These are phyloP conservation scores for Toxotes lorentzi DNA, from an alignment of 2,797 vertebrate genomes.

Conservation along the genomic window DNA sequence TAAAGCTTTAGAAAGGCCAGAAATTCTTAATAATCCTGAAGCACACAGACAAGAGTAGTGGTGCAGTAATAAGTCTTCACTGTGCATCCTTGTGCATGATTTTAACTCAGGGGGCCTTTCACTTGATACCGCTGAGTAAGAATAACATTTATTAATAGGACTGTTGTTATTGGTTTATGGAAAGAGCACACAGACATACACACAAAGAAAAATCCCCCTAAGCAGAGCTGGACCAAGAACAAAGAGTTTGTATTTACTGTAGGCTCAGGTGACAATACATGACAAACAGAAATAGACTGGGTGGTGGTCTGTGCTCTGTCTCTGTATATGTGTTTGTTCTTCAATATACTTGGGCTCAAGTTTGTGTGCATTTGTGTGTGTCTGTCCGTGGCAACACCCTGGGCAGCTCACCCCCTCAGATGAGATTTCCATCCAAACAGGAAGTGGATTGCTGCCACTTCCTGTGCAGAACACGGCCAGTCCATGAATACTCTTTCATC, in stretches of 20 bases:
- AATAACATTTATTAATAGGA: slow-evolving; percentile 55
- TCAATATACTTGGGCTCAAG: slow-evolving; percentile 53
- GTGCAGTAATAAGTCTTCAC: neutral
- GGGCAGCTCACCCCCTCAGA: slow-evolving; percentile 86
- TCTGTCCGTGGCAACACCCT: slow-evolving; percentile 67
- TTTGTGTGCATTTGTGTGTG: slow-evolving; percentile 48
- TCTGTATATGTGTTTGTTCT: slow-evolving; percentile 38
- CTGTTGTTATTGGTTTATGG: slow-evolving; percentile 56
- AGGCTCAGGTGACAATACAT: slow-evolving; percentile 82
- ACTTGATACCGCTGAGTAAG: slow-evolving; percentile 46
- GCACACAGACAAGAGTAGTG: neutral
- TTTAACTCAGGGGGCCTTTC: slow-evolving; percentile 26
- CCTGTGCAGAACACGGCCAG: slow-evolving; percentile 86
- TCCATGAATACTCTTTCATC: slow-evolving; percentile 52
- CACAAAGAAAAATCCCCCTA: slow-evolving; percentile 48
- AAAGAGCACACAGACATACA: slow-evolving; percentile 16
- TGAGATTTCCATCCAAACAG: slow-evolving; percentile 91
- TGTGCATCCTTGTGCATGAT: neutral
- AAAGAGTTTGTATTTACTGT: slow-evolving; percentile 76
- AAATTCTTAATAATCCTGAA: neutral
- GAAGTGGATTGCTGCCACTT: slow-evolving; percentile 94
- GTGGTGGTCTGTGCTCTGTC: slow-evolving; percentile 67
- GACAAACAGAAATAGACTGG: slow-evolving; percentile 82
- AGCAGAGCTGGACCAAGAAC: slow-evolving; percentile 66
- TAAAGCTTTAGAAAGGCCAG: neutral